Base-by-base conservation (phyloP, 2,888 invertebrate species). In the Agriopis marginaria region DNA sequence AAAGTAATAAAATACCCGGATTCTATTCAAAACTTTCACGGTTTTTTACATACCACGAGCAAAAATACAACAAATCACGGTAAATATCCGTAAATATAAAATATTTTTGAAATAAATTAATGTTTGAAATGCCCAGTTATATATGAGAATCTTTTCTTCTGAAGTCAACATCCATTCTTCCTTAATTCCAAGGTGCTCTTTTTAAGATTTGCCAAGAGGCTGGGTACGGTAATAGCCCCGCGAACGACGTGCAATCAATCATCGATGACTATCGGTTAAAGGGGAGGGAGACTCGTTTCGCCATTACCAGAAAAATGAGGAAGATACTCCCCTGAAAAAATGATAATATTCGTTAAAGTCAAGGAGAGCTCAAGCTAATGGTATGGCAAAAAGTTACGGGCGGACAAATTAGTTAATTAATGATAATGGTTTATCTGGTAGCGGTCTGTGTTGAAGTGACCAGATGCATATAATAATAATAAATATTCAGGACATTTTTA, bases 141-240 rank as follows among this genome's bases (percentile, higher is more conserved):
- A 10, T 49, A 14, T 39, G 2, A 50, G 40, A 50, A 23, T 39
- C 32, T 59, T 59, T 59, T 23, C 14, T 14, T 14, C 23, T n/a
- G 50, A 54, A 63, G 40, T 55, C 55, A 56, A 53, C 49, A 58
- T 62, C 63, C 40, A 62, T 72, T 67, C 53, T 75, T 68, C 63
- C 75, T 72, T 76, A 79, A 82, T 81, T 80, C 77, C 68, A 73
- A 75, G 79, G 78, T 75, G 71, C 61, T 79, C 77, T 75, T 79
- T 83, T 83, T 82, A 83, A 84, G 81, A 85, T 84, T 86, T 86
- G 63, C 81, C 86, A 74, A 83, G 77, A 79, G 84, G 83, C 80
- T 85, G 83, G 83, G 77, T 81, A 76, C 82, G 78, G 79, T 85
- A 86, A 86, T 85, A 83, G 79, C 80, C 75, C 75, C 74, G 77